Evolutionary conservation across 1,140 invertebrate species (phyloP), one percentile per base, ranked within the genome.

Genomic region (Drosophila littoralis): DNA sequence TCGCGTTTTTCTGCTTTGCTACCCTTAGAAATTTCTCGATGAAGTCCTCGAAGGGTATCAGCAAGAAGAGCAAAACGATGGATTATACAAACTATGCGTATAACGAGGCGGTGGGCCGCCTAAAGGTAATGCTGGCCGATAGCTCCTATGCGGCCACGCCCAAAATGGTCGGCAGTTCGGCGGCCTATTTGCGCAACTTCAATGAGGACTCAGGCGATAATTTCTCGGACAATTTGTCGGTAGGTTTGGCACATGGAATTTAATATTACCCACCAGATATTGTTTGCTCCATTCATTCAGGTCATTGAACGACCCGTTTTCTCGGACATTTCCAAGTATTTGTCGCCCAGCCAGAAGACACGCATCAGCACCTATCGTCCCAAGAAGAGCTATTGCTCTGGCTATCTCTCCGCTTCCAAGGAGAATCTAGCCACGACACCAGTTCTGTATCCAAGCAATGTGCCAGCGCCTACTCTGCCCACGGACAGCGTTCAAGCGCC

Each of bases 21-120:
- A 51, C 48, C 89, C 88, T 89, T 77, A 91, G 90, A 82, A 91
- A 89, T 57, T 80, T 86, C 67, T 78, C 89, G 35, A 92, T 92
- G 88, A 92, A 89, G 77, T 84, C 82, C 68, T 79, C 84, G 43
- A 92, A 88, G 69, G 84, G 75, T 45, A 83, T 91, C 54, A 77
- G 70, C 50, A 92, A 92, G 85, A 94, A 94, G 82, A 92, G 86
- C 77, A 94, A 94, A 81, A 93, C 94, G 22, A 95, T 95, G 42
- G 96, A 97, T 93, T 97, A 97, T 79, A 96, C 96, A 0, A 96
- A 97, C 81, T 93, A 95, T 59, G 96, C 96, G 3, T 97, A 97
- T 79, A 94, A 95, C 75, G 96, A 97, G 92, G 96, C 96, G 3
- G 96, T 97, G 1, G 94, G 95, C 0, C 95, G 96, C 61, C 88